Evolutionary conservation across 2,113 vertebrate species (phyloP).

Genomic region (Syngnathus typhle): DNA sequence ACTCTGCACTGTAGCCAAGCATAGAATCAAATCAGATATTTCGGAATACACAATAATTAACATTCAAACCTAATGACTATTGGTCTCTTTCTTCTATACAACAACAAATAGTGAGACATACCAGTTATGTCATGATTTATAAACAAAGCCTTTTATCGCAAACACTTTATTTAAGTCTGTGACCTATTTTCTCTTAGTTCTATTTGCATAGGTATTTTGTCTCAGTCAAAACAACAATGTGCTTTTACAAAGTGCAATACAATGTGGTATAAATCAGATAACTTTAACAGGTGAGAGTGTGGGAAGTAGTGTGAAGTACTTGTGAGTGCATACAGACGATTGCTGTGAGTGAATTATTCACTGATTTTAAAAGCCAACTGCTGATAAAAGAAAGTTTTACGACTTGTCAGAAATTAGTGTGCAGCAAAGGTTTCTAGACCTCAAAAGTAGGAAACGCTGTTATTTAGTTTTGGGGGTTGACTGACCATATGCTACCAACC

Average conservation of each 20-base stretch:
- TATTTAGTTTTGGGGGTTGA: neutral
- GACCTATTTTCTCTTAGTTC: neutral
- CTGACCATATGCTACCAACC: no score
- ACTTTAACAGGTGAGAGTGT: neutral
- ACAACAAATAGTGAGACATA: neutral
- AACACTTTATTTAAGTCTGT: constrained; percentile 3
- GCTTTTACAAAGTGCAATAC: neutral
- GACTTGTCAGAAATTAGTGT: neutral
- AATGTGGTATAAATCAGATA: neutral
- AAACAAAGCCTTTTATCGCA: neutral
- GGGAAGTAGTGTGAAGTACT: neutral
- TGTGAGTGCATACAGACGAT: neutral
- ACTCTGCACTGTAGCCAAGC: no score
- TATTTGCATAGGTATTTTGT: neutral
- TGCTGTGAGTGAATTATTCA: neutral
- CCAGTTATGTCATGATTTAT: constrained; percentile 2
- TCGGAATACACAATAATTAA: no score
- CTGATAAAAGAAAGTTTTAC: neutral
- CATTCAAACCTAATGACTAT: neutral
- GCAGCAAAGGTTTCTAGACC: neutral
- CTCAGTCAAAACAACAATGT: neutral
- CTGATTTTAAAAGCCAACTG: neutral
- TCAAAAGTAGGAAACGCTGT: neutral
- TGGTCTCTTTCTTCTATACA: neutral
- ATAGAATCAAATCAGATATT: no score